Evolutionary conservation across 2,113 vertebrate species (phyloP).

Genomic region (Lepus americanus): DNA sequence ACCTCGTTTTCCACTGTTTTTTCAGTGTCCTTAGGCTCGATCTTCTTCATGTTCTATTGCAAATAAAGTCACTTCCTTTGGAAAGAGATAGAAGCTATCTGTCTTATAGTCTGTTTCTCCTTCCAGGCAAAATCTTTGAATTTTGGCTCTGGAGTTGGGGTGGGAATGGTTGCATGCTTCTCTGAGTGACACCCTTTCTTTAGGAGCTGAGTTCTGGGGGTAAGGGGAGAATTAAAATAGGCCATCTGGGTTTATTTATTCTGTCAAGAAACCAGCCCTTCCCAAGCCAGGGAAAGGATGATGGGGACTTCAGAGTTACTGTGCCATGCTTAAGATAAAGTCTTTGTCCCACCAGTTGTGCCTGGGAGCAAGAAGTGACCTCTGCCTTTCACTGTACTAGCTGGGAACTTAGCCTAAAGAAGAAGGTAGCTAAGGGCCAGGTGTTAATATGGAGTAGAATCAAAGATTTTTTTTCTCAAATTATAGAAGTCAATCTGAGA

Average conservation of each 20-base stretch:
- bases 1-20: not conserved
- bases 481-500: not conserved
- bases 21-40: not conserved
- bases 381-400: not conserved
- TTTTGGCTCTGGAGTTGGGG: not conserved
- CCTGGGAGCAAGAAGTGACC: not conserved
- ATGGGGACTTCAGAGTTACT: not conserved
- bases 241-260: not conserved
- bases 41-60: not conserved
- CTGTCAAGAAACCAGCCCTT: not conserved
- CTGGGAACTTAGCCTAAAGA: not conserved
- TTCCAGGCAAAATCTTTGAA: not conserved
- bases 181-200: not conserved
- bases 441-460: not conserved
- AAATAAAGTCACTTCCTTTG: constrained; percentile 5
- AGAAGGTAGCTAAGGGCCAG: not conserved
- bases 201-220: not conserved
- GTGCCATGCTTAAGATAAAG: not conserved
- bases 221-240: not conserved
- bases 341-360: not conserved
- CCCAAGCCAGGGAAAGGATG: not conserved
- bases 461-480: not conserved
- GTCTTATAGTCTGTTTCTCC: not conserved
- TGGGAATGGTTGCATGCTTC: not conserved
- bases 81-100: not conserved